These are phyloP conservation scores for Ptiloglossa arizonensis DNA, from an alignment of 1,140 invertebrate species.

Conservation along the genomic window DNA sequence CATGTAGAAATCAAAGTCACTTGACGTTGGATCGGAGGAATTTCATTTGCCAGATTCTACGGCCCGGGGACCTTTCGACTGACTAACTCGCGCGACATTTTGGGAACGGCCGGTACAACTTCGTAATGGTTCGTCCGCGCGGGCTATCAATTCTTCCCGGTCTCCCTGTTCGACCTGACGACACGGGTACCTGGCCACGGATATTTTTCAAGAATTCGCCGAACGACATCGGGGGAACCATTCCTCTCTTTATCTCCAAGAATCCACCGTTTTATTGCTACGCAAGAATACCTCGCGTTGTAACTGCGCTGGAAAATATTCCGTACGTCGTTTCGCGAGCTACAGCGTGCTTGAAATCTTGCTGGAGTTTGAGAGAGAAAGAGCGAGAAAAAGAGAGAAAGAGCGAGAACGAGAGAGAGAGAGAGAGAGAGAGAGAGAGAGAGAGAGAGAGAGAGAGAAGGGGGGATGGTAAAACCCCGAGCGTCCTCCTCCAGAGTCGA, in stretches of 20 bases:
- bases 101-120: constrained; percentile 24
- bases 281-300: background rate
- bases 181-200: no score
- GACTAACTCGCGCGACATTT: constrained; percentile 41
- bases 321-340: background rate
- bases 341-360: background rate
- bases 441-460: no score
- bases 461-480: background rate
- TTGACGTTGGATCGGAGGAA: constrained; percentile 34
- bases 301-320: background rate
- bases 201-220: background rate
- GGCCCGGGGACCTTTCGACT: constrained; percentile 22
- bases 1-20: constrained; percentile 51
- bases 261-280: background rate
- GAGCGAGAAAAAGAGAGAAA: no score
- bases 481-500: background rate
- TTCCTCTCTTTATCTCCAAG: background rate
- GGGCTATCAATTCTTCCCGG: constrained; percentile 5
- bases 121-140: constrained; percentile 24
- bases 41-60: constrained; percentile 49
- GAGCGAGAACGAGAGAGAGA: background rate
- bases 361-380: no score
- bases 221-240: background rate
- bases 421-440: no score
- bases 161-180: background rate